A percentile compares a stretch with the other conserved stretches of the same genome.
phyloP scores from a whole-genome alignment of 2,888 invertebrate genomes.

The Falcaria lacertinaria region DNA sequence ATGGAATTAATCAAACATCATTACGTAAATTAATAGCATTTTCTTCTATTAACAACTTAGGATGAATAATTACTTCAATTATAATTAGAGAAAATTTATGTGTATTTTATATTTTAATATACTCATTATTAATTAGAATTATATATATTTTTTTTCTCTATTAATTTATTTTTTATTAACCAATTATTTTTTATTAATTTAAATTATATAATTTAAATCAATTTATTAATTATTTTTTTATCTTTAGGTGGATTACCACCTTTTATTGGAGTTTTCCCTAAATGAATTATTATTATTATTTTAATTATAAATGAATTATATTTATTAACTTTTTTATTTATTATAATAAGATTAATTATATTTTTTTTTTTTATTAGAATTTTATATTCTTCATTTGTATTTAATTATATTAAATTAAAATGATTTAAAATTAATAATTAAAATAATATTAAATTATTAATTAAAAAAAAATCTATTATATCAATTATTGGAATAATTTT shows the following conservation, averaged over 20 bases:
- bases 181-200: constrained; percentile 69
- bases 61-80: constrained; percentile 74
- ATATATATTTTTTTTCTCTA: constrained; percentile 65
- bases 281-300: constrained; percentile 79
- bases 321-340: constrained; percentile 63
- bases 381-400: constrained; percentile 63
- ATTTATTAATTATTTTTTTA: constrained; percentile 73
- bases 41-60: constrained; percentile 82
- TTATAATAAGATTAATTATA: constrained; percentile 74
- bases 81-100: constrained; percentile 67
- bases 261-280: constrained; percentile 81
- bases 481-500: constrained; percentile 48
- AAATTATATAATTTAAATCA: constrained; percentile 66
- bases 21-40: constrained; percentile 80
- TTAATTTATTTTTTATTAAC: constrained; percentile 72
- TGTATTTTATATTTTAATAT: constrained; percentile 65
- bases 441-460: constrained; percentile 43
- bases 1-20: constrained; percentile 76
- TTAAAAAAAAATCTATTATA: constrained; percentile 43
- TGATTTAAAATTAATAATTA: constrained; percentile 58
- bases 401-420: constrained; percentile 70
- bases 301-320: constrained; percentile 62
- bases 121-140: constrained; percentile 62
- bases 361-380: constrained; percentile 79
- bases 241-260: constrained; percentile 81